These are phyloP conservation scores for Tolypeutes matacus DNA, from an alignment of 2,797 vertebrate species.

Conservation along the genomic window DNA sequence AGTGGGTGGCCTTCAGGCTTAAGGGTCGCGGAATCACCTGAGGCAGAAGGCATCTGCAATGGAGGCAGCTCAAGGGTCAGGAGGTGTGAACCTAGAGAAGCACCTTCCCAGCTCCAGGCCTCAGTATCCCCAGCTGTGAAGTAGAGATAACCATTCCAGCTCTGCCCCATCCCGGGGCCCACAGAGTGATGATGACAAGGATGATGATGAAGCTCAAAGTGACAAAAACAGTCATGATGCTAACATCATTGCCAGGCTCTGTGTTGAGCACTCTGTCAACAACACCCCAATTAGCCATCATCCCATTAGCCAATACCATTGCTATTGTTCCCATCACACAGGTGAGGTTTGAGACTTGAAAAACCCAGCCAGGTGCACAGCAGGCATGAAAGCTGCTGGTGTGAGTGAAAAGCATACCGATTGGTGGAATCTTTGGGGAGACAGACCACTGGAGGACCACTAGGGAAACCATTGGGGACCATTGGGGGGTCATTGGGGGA, in stretches of 20 bases:
- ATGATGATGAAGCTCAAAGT: neutral
- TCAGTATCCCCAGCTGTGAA: neutral
- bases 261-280: neutral
- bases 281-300: neutral
- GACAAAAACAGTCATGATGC: neutral
- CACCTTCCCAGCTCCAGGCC: neutral
- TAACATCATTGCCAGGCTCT: rapidly evolving
- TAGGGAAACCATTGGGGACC: too few relatives aligned
- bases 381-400: neutral
- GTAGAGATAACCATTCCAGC: neutral
- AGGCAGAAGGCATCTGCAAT: neutral
- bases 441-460: too few relatives aligned
- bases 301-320: too few relatives aligned
- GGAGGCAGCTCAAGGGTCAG: neutral
- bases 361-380: too few relatives aligned
- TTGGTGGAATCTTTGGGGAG: too few relatives aligned
- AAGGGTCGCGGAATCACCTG: neutral
- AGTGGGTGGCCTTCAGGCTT: neutral
- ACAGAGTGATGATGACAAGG: too few relatives aligned
- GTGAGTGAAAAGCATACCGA: neutral
- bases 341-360: neutral
- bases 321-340: neutral
- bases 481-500: too few relatives aligned
- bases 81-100: neutral
- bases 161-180: neutral